Conservation (phyloP, 1,140 invertebrate species). For the Notospermus geniculatus region DNA sequence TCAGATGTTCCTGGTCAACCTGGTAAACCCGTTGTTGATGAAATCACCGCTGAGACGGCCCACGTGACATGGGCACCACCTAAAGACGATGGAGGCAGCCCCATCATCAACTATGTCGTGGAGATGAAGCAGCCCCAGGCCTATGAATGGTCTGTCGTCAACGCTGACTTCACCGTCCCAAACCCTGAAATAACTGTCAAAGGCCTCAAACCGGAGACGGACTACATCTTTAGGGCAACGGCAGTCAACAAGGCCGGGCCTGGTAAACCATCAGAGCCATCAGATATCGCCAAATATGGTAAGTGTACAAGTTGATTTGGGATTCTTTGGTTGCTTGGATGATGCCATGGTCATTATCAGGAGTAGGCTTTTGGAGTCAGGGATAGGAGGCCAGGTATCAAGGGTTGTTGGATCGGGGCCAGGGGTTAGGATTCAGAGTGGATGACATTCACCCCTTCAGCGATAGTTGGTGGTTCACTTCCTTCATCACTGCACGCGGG, state of each 20-base stretch:
- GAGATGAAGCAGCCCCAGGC: conserved; percentile 66
- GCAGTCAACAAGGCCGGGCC: conserved; percentile 96
- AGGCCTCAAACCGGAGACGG: conserved; percentile 82
- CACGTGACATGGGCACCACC: conserved; percentile 92
- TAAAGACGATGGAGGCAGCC: conserved; percentile 95
- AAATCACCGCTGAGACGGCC: conserved; percentile 38
- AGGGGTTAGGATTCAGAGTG: too few species aligned
- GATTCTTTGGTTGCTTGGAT: too few species aligned
- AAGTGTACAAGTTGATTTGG: not conserved
- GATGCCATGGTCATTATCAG: too few species aligned
- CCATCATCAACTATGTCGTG: conserved; percentile 85
- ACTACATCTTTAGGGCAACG: conserved; percentile 93
- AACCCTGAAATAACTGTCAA: conserved; percentile 88
- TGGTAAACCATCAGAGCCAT: conserved; percentile 79
- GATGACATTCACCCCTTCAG: too few species aligned
- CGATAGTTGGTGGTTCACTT: too few species aligned
- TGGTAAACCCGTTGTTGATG: conserved; percentile 37
- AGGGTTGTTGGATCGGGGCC: too few species aligned
- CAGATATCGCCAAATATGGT: conserved; percentile 8
- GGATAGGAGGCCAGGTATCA: too few species aligned
- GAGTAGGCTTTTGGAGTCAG: too few species aligned
- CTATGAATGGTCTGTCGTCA: conserved; percentile 86
- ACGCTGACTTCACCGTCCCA: conserved; percentile 59
- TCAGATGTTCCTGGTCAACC: conserved; percentile 7
- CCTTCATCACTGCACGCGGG: too few species aligned